Conservation (phyloP, 1,140 invertebrate genomes). For the Caerostris extrusa region DNA sequence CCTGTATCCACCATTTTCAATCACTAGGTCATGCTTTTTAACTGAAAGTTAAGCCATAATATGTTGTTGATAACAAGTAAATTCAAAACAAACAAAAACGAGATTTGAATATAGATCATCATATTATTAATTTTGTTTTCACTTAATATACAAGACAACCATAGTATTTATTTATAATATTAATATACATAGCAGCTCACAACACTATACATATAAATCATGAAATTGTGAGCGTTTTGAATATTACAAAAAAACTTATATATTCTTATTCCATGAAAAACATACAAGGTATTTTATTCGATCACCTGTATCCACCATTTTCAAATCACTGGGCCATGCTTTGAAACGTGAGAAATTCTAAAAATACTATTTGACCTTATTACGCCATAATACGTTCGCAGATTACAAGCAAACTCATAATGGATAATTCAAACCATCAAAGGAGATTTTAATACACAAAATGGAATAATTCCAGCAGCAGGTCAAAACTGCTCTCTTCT, state of each 20-base stretch:
- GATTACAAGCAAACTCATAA: conserved; percentile 39
- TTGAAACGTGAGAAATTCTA: conserved; percentile 37
- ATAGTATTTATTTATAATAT: no score
- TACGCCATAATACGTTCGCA: neutral
- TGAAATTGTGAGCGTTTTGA: no score
- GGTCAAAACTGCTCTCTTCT: conserved; percentile 38
- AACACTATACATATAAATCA: no score
- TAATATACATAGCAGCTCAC: no score
- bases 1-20: neutral
- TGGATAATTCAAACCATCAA: neutral
- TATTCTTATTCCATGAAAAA: neutral
- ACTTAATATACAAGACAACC: no score
- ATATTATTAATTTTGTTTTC: no score
- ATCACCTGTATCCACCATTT: neutral
- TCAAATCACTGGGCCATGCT: neutral
- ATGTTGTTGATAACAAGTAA: neutral
- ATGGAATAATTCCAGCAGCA: neutral
- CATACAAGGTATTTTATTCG: neutral
- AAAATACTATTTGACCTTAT: conserved; percentile 10
- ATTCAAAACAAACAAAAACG: neutral
- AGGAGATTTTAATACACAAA: neutral
- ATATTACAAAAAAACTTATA: no score
- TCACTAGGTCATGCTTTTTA: neutral
- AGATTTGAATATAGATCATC: neutral
- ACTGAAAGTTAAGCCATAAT: conserved; percentile 13